Evolutionary conservation across 2,113 vertebrate genomes (phyloP).

Genomic region (Pluvianellus socialis): DNA sequence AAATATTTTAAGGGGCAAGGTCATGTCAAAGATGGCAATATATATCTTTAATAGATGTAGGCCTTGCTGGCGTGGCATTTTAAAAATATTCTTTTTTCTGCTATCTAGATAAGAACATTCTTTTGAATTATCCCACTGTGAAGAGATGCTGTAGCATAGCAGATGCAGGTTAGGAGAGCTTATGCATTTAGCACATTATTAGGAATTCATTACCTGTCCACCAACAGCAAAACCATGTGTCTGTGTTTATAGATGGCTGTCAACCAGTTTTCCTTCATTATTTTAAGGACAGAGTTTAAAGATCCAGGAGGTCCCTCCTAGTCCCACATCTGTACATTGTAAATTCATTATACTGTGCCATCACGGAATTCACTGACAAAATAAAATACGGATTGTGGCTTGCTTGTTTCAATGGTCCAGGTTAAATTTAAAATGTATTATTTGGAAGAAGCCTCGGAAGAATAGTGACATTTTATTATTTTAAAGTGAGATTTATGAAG

Average conservation of each 20-base stretch:
- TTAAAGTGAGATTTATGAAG: slow-evolving; percentile 8
- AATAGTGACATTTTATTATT: background rate
- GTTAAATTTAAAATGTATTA: slow-evolving; percentile 10
- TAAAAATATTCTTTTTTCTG: background rate
- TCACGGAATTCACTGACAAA: background rate
- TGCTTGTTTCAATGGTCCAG: background rate
- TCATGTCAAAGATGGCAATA: slow-evolving; percentile 23
- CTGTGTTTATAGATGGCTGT: background rate
- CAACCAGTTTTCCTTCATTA: background rate
- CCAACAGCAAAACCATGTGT: background rate
- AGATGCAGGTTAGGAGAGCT: background rate
- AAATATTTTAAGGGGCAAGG: slow-evolving; percentile 39
- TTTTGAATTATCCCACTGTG: background rate
- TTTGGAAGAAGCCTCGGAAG: slow-evolving; percentile 3
- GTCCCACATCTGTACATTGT: background rate
- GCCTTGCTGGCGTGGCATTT: background rate
- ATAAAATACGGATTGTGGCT: background rate
- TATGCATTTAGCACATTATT: background rate
- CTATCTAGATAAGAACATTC: slow-evolving; percentile 6
- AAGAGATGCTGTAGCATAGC: background rate
- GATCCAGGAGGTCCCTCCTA: background rate
- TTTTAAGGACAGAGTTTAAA: background rate
- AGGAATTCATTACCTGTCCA: background rate
- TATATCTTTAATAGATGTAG: slow-evolving; percentile 14
- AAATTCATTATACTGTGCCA: background rate